Evolutionary conservation across 2,113 vertebrate species (phyloP).

Genomic region (Arvicanthis niloticus): DNA sequence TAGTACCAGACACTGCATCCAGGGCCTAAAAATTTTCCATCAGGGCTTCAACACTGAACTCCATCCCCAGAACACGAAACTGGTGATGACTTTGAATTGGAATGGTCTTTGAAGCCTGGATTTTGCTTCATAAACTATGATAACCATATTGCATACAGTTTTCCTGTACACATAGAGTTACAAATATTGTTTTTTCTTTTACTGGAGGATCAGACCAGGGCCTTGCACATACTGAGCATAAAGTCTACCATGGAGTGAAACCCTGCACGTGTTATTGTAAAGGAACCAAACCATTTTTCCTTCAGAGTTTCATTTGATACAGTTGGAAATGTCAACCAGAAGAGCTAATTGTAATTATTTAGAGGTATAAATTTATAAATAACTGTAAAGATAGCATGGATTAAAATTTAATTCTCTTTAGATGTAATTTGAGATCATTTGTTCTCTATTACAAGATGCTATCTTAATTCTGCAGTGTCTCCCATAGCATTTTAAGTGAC

Average conservation of each 20-base stretch:
- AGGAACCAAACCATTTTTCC: constrained; percentile 37
- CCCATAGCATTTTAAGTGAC: constrained; percentile 49
- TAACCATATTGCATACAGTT: neutral
- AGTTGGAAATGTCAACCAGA: constrained; percentile 10
- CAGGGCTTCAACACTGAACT: neutral
- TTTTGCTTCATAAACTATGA: constrained; percentile 13
- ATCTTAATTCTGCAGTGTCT: constrained; percentile 61
- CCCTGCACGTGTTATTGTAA: neutral
- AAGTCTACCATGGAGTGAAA: no score
- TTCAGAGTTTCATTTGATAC: constrained; percentile 38
- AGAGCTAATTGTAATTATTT: constrained; percentile 53
- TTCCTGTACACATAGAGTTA: neutral
- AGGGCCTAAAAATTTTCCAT: neutral
- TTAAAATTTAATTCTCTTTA: constrained; percentile 72
- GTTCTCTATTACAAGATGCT: constrained; percentile 55
- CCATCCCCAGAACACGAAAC: neutral
- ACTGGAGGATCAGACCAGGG: neutral
- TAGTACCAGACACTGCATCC: neutral
- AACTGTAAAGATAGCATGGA: constrained; percentile 48
- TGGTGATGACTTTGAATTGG: neutral
- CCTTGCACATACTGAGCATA: neutral
- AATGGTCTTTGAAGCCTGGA: neutral
- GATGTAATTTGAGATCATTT: constrained; percentile 65
- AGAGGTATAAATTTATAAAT: constrained; percentile 53
- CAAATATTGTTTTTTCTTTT: neutral